phyloP scores from a whole-genome alignment of 2,888 invertebrate genomes.

The Drepanosiphum platanoidis region DNA sequence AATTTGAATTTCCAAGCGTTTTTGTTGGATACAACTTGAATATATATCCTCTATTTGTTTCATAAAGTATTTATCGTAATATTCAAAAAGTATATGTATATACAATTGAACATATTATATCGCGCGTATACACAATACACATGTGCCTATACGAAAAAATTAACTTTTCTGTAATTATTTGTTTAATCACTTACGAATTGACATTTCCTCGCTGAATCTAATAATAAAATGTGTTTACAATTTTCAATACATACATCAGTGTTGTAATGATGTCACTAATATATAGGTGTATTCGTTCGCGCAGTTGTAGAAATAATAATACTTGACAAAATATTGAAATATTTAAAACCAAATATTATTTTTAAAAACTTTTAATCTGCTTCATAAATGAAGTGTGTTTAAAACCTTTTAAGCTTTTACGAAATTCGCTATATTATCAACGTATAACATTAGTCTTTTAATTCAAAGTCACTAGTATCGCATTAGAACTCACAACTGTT shows the following conservation, averaged over 20 bases:
- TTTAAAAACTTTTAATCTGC: constrained; percentile 28
- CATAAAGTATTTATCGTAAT: background rate
- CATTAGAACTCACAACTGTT: constrained; percentile 55
- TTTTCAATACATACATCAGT: background rate
- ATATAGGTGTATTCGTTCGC: background rate
- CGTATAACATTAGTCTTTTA: constrained; percentile 32
- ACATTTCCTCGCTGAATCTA: no score
- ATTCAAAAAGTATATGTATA: background rate
- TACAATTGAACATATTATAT: background rate
- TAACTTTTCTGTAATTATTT: no score
- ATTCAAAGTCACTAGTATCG: constrained; percentile 45
- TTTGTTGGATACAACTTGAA: background rate
- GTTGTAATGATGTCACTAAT: background rate
- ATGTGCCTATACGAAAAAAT: background rate
- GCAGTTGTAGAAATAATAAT: background rate
- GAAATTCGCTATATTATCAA: constrained; percentile 37
- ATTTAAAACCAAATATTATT: constrained; percentile 16
- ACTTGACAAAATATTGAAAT: background rate
- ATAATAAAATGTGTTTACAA: no score
- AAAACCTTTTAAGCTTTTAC: constrained; percentile 14
- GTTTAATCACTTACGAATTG: no score
- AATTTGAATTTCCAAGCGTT: constrained; percentile 30
- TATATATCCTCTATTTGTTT: background rate
- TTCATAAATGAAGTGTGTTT: constrained; percentile 11
- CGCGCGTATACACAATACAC: background rate